Conservation (phyloP, 1,140 invertebrate genomes). For the Papilio aristodemus region DNA sequence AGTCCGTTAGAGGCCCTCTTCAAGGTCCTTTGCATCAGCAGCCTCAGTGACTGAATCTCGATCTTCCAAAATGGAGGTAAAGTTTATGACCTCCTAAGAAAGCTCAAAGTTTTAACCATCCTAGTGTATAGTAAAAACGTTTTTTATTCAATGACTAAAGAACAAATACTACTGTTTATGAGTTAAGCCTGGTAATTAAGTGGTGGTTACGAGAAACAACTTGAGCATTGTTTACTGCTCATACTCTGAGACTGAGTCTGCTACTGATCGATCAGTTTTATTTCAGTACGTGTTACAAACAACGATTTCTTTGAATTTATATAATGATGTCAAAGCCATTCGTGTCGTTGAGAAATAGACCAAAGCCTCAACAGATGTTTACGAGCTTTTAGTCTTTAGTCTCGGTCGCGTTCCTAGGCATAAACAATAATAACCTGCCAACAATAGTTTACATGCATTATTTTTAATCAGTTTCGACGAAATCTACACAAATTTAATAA, state of each 20-base stretch:
- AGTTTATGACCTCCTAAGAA: too few relatives aligned
- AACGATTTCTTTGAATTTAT: slow-evolving; percentile 4
- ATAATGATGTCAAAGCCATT: slow-evolving; percentile 3
- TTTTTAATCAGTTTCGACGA: not conserved
- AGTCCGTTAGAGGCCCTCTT: too few relatives aligned
- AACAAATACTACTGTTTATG: too few relatives aligned
- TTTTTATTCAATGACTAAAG: too few relatives aligned
- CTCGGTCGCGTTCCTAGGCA: slow-evolving; percentile 5
- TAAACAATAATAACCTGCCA: slow-evolving; percentile 11
- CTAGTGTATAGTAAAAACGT: too few relatives aligned
- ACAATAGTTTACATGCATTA: not conserved
- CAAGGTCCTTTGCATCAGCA: too few relatives aligned
- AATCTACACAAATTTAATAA: not conserved
- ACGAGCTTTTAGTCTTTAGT: slow-evolving; percentile 2
- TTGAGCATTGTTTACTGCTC: too few relatives aligned
- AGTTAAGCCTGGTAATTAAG: too few relatives aligned
- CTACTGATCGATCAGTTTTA: not conserved
- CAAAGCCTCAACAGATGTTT: slow-evolving; percentile 21
- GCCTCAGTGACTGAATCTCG: too few relatives aligned
- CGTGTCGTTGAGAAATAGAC: not conserved
- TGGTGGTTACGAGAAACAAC: too few relatives aligned
- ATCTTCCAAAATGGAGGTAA: too few relatives aligned
- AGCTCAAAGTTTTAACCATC: too few relatives aligned
- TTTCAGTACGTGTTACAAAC: slow-evolving; percentile 10
- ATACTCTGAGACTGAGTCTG: not conserved